Percentiles rank a stretch among this genome's conserved stretches.
Conservation (phyloP, 2,888 invertebrate genomes). For the Eupeodes latifasciatus region DNA sequence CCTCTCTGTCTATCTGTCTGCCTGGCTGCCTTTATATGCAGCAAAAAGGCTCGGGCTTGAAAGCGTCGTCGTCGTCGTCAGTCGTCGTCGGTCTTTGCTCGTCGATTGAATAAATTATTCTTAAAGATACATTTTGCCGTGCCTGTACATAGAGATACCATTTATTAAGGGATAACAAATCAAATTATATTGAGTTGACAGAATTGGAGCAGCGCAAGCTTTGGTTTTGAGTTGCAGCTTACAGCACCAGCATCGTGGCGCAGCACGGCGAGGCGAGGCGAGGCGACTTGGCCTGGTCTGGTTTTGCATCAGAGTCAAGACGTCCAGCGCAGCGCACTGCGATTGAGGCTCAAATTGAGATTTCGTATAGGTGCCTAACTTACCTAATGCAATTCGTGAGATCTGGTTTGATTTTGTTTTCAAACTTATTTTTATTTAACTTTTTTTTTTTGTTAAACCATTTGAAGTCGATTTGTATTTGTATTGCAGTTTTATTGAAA, state of each 20-base stretch:
- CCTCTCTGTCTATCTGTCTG: neutral
- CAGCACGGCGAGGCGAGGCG: neutral
- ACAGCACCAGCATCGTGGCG: neutral
- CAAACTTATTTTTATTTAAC: neutral
- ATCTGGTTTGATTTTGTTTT: conserved; percentile 32
- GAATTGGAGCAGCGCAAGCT: conserved; percentile 64
- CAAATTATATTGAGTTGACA: conserved; percentile 75
- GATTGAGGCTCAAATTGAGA: conserved; percentile 47
- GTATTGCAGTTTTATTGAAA: conserved; percentile 69
- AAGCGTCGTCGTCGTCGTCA: conserved; percentile 26
- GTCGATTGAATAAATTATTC: conserved; percentile 74
- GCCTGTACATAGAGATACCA: conserved; percentile 58
- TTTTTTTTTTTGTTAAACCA: neutral
- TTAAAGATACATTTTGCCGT: conserved; percentile 48
- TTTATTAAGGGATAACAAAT: conserved; percentile 76
- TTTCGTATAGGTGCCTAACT: conserved; percentile 46
- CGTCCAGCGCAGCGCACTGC: neutral
- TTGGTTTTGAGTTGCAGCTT: conserved; percentile 25
- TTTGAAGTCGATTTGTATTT: conserved; percentile 42
- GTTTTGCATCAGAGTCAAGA: neutral
- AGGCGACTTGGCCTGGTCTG: conserved; percentile 7
- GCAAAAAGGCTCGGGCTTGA: conserved; percentile 31
- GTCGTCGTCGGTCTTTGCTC: too few species aligned
- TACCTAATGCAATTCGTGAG: conserved; percentile 67
- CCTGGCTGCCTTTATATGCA: conserved; percentile 8